Conservation (phyloP, 2,888 invertebrate species). For the Drosophila nr. perissopoda region DNA sequence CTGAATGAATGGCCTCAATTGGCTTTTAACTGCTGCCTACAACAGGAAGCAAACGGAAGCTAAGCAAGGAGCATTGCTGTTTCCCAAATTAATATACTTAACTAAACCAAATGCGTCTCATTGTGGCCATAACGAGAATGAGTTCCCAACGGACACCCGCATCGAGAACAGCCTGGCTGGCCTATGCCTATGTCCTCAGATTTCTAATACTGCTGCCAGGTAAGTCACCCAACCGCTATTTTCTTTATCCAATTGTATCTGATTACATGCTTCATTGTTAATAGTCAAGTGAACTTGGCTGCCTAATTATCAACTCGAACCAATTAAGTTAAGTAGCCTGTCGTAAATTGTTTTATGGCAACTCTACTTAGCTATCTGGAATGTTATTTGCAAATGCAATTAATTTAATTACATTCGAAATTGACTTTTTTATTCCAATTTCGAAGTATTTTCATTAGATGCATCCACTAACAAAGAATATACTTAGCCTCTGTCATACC, state of each 20-base stretch:
- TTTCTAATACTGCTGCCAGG: slow-evolving; percentile 72
- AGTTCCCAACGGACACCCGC: slow-evolving; percentile 28
- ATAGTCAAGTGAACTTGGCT: background rate
- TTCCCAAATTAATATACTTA: slow-evolving; percentile 15
- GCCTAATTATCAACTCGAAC: slow-evolving; percentile 9
- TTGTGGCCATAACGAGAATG: slow-evolving; percentile 50
- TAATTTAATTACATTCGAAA: background rate
- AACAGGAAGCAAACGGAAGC: background rate
- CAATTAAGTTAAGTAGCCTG: slow-evolving; percentile 10
- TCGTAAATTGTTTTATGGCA: slow-evolving; percentile 1
- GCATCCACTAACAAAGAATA: background rate
- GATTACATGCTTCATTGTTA: background rate
- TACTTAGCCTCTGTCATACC: background rate
- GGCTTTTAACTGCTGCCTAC: slow-evolving; percentile 15
- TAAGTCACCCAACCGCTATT: slow-evolving; percentile 44
- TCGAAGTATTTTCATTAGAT: background rate
- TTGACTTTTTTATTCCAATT: background rate
- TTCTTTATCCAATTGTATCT: background rate
- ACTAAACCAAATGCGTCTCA: slow-evolving; percentile 31
- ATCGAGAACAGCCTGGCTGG: slow-evolving; percentile 51
- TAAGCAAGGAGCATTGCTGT: background rate
- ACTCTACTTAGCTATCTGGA: background rate
- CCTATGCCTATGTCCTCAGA: slow-evolving; percentile 62
- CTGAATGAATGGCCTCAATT: slow-evolving; percentile 27
- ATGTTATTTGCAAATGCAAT: slow-evolving; percentile 2